Percentiles rank a stretch among this genome's conserved stretches.
phyloP scores from a whole-genome alignment of 2,113 vertebrate genomes.

The Notothenia coriiceps region DNA sequence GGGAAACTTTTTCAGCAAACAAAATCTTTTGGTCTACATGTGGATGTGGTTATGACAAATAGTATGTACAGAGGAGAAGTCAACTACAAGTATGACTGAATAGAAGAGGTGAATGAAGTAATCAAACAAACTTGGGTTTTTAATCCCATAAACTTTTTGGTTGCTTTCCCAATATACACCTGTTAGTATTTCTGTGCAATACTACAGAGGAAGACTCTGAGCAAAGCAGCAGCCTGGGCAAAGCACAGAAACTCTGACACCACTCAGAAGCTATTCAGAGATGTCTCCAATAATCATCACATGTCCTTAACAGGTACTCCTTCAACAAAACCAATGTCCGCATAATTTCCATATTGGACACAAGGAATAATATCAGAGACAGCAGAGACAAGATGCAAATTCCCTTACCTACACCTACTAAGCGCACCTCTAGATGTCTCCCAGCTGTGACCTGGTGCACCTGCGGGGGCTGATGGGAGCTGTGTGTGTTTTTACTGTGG shows the following conservation, averaged over 20 bases:
- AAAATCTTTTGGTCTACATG: not conserved
- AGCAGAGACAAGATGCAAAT: constrained; percentile 10
- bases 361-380: not conserved
- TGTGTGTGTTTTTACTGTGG: constrained; percentile 60
- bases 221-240: constrained; percentile 13
- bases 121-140: not conserved
- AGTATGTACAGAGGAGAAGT: not conserved
- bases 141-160: not conserved
- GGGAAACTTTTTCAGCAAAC: not conserved
- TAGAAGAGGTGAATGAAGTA: not conserved
- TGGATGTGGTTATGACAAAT: not conserved
- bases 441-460: constrained; percentile 58
- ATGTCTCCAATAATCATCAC: constrained; percentile 38
- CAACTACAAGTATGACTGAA: not conserved
- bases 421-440: not conserved
- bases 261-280: not conserved
- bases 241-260: constrained; percentile 4
- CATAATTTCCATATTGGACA: not conserved
- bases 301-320: constrained; percentile 10
- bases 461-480: constrained; percentile 46
- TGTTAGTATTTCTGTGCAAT: constrained; percentile 23
- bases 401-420: not conserved
- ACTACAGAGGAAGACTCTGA: constrained; percentile 9
- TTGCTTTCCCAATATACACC: not conserved
- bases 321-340: constrained; percentile 17